phyloP scores from a whole-genome alignment of 2,113 vertebrate genomes.

The Cervus canadensis region DNA sequence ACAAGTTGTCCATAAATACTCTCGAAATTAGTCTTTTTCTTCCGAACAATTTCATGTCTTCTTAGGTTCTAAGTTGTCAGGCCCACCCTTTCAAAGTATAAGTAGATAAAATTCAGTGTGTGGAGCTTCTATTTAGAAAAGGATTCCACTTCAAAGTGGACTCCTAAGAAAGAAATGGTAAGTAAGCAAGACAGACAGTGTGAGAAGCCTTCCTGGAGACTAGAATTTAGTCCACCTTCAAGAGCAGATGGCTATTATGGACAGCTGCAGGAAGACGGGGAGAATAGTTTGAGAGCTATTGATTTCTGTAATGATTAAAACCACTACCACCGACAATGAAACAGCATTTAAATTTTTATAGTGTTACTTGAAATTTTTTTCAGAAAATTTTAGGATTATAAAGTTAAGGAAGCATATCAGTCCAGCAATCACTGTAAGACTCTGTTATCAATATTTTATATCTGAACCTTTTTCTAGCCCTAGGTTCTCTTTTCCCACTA shows the following conservation, averaged over 20 bases:
- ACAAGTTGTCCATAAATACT: neutral
- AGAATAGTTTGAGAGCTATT: neutral
- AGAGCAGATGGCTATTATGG: slow-evolving; percentile 18
- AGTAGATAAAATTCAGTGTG: slow-evolving; percentile 29
- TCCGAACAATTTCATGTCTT: neutral
- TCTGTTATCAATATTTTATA: neutral
- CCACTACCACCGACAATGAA: neutral
- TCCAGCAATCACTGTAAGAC: neutral
- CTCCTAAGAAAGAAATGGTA: neutral
- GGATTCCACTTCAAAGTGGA: slow-evolving; percentile 52
- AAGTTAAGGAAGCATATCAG: neutral
- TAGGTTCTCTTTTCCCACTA: neutral
- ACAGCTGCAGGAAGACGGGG: slow-evolving; percentile 38
- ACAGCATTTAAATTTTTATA: neutral
- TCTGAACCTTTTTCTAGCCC: neutral
- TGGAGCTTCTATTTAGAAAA: slow-evolving; percentile 8
- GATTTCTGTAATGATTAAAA: slow-evolving; percentile 15
- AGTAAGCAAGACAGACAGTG: neutral
- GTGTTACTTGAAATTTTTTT: neutral
- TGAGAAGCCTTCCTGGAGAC: neutral
- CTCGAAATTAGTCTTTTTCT: neutral
- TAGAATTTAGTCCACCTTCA: slow-evolving; percentile 26
- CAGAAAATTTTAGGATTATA: neutral
- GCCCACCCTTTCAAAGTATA: slow-evolving; percentile 30
- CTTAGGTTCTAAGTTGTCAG: neutral